Evolutionary conservation across 2,888 invertebrate species (phyloP).

Genomic region (Linyphia triangularis): DNA sequence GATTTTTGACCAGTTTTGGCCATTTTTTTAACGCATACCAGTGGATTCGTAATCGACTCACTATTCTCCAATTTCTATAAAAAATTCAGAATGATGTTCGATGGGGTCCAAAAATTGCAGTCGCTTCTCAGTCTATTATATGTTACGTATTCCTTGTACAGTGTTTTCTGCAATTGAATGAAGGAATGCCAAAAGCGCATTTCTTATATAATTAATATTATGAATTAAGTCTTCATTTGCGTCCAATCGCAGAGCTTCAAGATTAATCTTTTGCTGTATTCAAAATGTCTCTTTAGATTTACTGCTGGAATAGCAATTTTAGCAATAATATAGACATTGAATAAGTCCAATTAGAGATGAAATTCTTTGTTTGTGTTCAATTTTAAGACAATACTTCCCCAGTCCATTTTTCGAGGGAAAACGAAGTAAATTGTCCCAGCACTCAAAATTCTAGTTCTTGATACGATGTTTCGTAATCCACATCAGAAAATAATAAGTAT

Average conservation of each 20-base stretch:
- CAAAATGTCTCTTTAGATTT: slow-evolving; percentile 48
- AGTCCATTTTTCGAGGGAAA: slow-evolving; percentile 20
- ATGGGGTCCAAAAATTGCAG: too few species aligned
- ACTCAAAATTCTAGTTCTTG: slow-evolving; percentile 48
- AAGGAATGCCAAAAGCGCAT: slow-evolving; percentile 34
- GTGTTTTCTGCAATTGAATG: slow-evolving; percentile 9
- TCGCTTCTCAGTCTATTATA: slow-evolving; percentile 9
- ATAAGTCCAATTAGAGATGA: slow-evolving; percentile 47
- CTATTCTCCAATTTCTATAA: too few species aligned
- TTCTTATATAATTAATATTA: slow-evolving; percentile 35
- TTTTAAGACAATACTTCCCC: not conserved
- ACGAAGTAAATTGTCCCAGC: not conserved
- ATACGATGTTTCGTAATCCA: too few species aligned
- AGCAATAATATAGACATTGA: slow-evolving; percentile 63
- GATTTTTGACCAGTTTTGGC: too few species aligned
- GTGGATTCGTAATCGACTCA: too few species aligned
- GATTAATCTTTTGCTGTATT: slow-evolving; percentile 66
- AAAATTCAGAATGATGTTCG: too few species aligned
- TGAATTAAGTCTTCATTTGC: slow-evolving; percentile 61
- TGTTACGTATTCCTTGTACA: slow-evolving; percentile 19
- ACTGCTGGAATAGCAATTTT: slow-evolving; percentile 50
- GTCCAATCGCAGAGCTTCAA: slow-evolving; percentile 71
- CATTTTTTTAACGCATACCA: too few species aligned
- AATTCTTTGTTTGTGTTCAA: slow-evolving; percentile 28
- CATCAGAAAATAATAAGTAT: too few species aligned